Evolutionary conservation across 2,797 vertebrate species (phyloP).

Genomic region (Mormyrops attenuatus): DNA sequence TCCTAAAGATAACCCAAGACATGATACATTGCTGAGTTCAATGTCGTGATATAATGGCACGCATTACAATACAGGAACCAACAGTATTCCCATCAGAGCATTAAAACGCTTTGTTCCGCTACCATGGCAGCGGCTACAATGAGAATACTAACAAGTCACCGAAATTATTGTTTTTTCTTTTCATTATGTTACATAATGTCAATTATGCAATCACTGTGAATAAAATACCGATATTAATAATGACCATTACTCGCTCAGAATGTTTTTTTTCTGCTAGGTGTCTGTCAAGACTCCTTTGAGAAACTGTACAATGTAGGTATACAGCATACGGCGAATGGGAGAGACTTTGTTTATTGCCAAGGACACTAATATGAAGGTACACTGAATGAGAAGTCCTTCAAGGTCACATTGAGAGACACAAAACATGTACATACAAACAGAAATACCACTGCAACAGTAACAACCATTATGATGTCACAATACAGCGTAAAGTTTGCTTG

Average conservation of each 20-base stretch:
- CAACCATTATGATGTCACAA: conserved; percentile 1
- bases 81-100: background rate
- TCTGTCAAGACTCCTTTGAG: background rate
- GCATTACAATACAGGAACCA: background rate
- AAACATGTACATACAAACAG: background rate
- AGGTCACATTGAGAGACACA: conserved; percentile 4
- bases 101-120: background rate
- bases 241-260: background rate
- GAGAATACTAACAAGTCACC: background rate
- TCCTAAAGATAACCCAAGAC: background rate
- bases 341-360: conserved; percentile 18
- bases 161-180: background rate
- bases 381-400: background rate
- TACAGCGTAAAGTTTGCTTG: background rate
- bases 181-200: background rate
- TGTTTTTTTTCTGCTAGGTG: background rate
- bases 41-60: background rate
- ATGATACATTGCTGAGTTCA: background rate
- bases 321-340: background rate
- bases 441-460: background rate
- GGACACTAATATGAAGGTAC: background rate
- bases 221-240: background rate
- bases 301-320: background rate
- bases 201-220: conserved; percentile 1
- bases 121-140: background rate